A percentile compares a stretch with the other conserved stretches of the same genome.
Conservation (phyloP, 2,797 vertebrate genomes). For the Epinephelus coioides region DNA sequence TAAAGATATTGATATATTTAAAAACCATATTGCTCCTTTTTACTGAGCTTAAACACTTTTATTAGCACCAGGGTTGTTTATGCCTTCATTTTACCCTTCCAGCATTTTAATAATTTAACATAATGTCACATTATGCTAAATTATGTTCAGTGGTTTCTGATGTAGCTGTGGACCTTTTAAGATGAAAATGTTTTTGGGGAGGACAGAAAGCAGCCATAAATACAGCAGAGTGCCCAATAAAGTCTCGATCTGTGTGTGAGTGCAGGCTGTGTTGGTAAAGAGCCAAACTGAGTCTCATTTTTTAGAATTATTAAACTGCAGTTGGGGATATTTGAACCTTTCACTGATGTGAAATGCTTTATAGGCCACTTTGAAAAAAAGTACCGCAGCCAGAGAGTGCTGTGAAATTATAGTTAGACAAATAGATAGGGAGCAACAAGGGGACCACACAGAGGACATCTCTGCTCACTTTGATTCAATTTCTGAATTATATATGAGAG, state of each 20-base stretch:
- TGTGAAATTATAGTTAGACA: constrained; percentile 2
- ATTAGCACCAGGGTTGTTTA: background rate
- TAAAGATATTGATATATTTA: background rate
- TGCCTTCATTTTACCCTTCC: background rate
- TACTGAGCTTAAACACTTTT: background rate
- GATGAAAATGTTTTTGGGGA: constrained; percentile 27
- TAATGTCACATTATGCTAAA: constrained; percentile 18
- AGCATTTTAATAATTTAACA: constrained; percentile 26
- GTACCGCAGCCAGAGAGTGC: constrained; percentile 26
- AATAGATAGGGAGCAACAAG: constrained; percentile 47
- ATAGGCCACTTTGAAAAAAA: constrained; percentile 23
- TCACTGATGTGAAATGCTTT: constrained; percentile 42
- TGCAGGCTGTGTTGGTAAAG: constrained; percentile 9
- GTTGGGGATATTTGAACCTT: constrained; percentile 10
- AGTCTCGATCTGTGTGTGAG: constrained; percentile 13
- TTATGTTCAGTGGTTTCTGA: background rate
- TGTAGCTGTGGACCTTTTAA: constrained; percentile 1
- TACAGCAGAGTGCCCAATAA: constrained; percentile 26
- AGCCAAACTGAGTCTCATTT: constrained; percentile 24
- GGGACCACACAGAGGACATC: background rate
- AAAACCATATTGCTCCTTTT: background rate
- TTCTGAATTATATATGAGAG: constrained; percentile 2
- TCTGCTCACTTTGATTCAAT: background rate
- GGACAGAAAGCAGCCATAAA: constrained; percentile 26
- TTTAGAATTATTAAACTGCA: constrained; percentile 35